Evolutionary conservation across 2,888 invertebrate genomes (phyloP), one percentile per base, ranked within the genome.

Genomic region (Hirtodrosophila cameraria): DNA sequence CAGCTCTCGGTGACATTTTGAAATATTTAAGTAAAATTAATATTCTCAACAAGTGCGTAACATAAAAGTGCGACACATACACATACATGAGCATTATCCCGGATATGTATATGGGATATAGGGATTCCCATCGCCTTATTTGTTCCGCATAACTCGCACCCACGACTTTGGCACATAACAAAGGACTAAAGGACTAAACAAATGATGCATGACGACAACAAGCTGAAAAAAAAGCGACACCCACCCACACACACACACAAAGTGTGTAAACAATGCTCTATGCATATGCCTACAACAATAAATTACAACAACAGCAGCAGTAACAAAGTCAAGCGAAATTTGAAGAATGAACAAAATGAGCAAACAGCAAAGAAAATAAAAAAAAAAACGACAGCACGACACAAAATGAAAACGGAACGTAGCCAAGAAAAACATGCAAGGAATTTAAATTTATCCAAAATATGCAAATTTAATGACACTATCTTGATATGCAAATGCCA

Each of bases 381-480:
- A 13, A 27, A 28, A 42, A 36, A 25, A 39, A 27, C 20, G 23
- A 3, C 6, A 6, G 23, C 23, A 23, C 5, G 23, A 52, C 39
- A 46, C 18, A 31, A 54, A 69, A 46, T 12, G 42, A 35, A 71
- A 57, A 46, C 31, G 62, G 53, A 60, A 50, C 50, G 42, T 42
- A 57, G 36, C 11, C 9, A 28, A 43, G 53, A 54, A 59, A 70
- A 59, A 63, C 82, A 79, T 82, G 83, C 63, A 63, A 72, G 48
- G 79, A 82, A 82, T 79, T 75, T 79, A 79, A 82, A 79, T 75
- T 82, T 72, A 82, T 79, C 76, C 76, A 75, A 79, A 79, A 79
- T 79, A 82, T 82, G 82, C 68, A 79, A 79, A 79, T 79, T 82
- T 82, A 79, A 79, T 79, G 78, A 79, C 75, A 79, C 78, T 82